These are phyloP conservation scores for Serripes groenlandicus DNA, from an alignment of 2,888 invertebrate species.

Conservation along the genomic window DNA sequence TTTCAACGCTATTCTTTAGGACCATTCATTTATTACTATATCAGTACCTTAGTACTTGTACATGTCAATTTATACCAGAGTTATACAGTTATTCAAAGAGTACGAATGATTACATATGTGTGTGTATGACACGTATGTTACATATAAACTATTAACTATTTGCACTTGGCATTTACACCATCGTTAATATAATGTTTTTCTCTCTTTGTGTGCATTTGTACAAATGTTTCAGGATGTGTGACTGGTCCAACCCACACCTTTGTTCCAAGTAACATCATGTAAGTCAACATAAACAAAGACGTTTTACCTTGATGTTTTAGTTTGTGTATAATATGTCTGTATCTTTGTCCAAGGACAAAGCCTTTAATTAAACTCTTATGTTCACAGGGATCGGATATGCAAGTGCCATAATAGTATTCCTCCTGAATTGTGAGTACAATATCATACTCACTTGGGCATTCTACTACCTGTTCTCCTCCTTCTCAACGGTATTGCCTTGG, in stretches of 20 bases:
- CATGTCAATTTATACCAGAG: too few relatives aligned
- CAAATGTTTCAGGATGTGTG: slow-evolving; percentile 12
- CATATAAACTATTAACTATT: too few relatives aligned
- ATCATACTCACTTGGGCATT: slow-evolving; percentile 94
- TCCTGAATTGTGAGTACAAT: slow-evolving; percentile 87
- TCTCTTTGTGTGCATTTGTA: slow-evolving; percentile 2
- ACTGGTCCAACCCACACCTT: neutral
- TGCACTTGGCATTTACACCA: neutral
- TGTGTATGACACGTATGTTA: too few relatives aligned
- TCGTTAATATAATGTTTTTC: neutral
- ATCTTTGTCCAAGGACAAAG: neutral
- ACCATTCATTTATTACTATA: too few relatives aligned
- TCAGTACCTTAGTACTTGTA: too few relatives aligned
- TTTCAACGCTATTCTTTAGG: slow-evolving; percentile 46
- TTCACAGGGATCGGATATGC: slow-evolving; percentile 89
- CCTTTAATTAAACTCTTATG: neutral
- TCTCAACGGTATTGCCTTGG: slow-evolving; percentile 91
- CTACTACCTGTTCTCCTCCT: slow-evolving; percentile 92
- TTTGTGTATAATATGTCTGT: neutral
- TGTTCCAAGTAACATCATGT: neutral
- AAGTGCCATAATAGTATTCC: slow-evolving; percentile 86
- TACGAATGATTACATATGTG: too few relatives aligned
- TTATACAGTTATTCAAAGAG: too few relatives aligned
- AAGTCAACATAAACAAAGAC: neutral
- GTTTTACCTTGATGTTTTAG: too few relatives aligned